Evolutionary conservation across 2,797 vertebrate species (phyloP), one percentile per base, ranked within the genome.

Genomic region (Pangasius mekongensis): DNA sequence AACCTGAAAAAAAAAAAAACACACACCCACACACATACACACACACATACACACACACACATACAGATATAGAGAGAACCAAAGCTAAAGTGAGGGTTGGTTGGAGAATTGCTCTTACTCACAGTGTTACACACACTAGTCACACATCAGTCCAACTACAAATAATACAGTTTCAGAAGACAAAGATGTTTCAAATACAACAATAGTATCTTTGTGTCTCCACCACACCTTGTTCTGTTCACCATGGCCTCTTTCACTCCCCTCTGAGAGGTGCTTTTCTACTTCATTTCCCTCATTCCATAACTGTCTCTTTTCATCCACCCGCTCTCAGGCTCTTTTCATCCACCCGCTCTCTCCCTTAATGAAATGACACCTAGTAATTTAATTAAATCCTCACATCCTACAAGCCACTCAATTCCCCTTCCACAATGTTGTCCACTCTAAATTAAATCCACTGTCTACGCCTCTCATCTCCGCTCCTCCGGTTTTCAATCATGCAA

Each of bases 311-410:
- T 49, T 84, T 33, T 36, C 47, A 36, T 24, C 64, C 83, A 52
- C 8, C 49, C 22, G 0, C 13, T 30, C 83, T 13, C 66, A 6
- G 82, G 1, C 47, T 3, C 83, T 49, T 43, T 60, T 82, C 67
- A n/a, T 67, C 83, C n/a, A 69, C 58, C 27, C 33, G 39, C 36
- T 87, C 73, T 33, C 69, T 90, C 81, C 87, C 82, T 80, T 90
- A 92, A 92, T 90, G 91, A 92, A 94, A 92, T 62, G 86, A 86
- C 90, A 89, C 89, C 88, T 84, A 82, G 90, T 94, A 93, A 95
- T 93, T 94, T 91, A 92, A 95, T 95, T 93, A 94, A 89, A 95
- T 87, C 84, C 71, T 88, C 86, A 87, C 89, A 69, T 90, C 85
- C 83, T 87, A 89, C 81, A 76, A 87, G 56, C 73, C 16, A 0